Conservation (phyloP, 2,797 vertebrate genomes). For the Rhinichthys osculus region DNA sequence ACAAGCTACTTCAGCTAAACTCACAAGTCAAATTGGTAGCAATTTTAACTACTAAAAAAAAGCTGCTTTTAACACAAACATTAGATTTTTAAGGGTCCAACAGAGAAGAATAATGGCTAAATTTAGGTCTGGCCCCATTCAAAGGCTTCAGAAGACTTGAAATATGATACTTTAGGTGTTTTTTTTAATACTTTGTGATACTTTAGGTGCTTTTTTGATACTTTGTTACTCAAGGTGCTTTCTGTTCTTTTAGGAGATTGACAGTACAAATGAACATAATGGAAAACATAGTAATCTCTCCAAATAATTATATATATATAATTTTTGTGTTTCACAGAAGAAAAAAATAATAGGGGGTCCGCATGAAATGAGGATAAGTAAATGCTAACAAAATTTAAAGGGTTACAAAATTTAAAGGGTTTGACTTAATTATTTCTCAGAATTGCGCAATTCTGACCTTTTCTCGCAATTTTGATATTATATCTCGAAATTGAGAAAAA, state of each 20-base stretch:
- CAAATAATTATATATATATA: too few species aligned
- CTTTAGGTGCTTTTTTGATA: neutral
- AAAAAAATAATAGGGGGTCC: too few species aligned
- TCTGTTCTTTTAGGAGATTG: neutral
- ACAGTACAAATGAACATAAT: neutral
- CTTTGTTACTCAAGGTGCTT: neutral
- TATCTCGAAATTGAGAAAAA: too few species aligned
- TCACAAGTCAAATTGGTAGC: neutral
- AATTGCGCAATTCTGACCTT: too few species aligned
- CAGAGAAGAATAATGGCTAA: neutral
- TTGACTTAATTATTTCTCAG: too few species aligned
- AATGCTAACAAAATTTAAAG: too few species aligned
- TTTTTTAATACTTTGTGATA: neutral
- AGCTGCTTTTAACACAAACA: neutral
- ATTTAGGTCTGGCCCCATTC: neutral
- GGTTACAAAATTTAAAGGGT: too few species aligned
- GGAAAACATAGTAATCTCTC: neutral
- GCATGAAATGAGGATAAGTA: too few species aligned
- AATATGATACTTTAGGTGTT: neutral
- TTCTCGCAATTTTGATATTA: too few species aligned
- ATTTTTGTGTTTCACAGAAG: too few species aligned
- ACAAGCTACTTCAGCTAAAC: neutral
- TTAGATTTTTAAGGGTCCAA: neutral
- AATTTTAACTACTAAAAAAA: neutral
- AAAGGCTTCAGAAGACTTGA: neutral